A percentile compares a stretch with the other conserved stretches of the same genome.
These are phyloP conservation scores for Callithrix jacchus DNA, from an alignment of 2,113 vertebrate genomes.

Conservation along the genomic window DNA sequence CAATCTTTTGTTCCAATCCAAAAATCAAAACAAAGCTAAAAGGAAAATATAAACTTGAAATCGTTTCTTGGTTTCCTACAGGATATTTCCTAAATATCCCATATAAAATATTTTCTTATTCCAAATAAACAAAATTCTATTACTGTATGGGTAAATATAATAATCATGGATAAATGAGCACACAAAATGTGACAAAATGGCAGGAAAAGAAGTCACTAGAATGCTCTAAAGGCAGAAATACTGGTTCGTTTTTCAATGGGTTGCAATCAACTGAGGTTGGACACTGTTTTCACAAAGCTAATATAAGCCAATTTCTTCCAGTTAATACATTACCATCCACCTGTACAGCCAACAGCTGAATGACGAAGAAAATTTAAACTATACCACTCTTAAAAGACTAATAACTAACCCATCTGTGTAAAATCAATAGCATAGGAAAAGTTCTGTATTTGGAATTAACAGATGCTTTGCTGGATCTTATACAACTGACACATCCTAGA, in stretches of 20 bases:
- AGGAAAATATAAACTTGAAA: background rate
- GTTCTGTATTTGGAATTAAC: background rate
- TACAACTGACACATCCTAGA: background rate
- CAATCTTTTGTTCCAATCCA: background rate
- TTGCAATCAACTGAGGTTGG: background rate
- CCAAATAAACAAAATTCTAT: background rate
- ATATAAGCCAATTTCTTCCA: background rate
- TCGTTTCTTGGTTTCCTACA: background rate
- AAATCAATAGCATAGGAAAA: background rate
- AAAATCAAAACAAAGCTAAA: background rate
- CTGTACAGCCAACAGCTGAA: background rate
- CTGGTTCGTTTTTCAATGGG: background rate
- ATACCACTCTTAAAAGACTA: conserved; percentile 10
- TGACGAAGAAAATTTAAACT: background rate
- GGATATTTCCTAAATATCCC: background rate
- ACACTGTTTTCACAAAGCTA: background rate
- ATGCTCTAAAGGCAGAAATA: background rate
- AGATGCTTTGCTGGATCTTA: background rate
- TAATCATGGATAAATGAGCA: background rate
- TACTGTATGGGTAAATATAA: background rate
- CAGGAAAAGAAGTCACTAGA: background rate
- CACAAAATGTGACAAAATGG: background rate
- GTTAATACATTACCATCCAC: background rate
- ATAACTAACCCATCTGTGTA: background rate
- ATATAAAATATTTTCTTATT: background rate